These are phyloP conservation scores for Tringa solitaria DNA, from an alignment of 2,113 vertebrate species.

Conservation along the genomic window DNA sequence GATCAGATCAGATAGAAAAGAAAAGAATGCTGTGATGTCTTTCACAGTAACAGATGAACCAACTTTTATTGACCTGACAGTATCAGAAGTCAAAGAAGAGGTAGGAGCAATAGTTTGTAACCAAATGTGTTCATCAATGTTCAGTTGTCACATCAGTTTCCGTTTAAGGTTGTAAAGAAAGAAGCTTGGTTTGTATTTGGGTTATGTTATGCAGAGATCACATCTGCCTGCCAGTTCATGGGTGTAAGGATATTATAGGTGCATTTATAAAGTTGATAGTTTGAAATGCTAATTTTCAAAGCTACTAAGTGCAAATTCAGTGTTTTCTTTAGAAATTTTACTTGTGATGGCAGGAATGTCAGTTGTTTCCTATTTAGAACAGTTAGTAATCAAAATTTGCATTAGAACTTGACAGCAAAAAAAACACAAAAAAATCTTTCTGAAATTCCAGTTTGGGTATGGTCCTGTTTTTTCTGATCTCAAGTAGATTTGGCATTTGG, in stretches of 20 bases:
- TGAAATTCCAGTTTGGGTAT: not conserved
- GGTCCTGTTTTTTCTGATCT: not conserved
- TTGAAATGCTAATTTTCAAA: not conserved
- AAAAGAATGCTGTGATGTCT: conserved; percentile 92
- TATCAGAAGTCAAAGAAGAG: conserved; percentile 91
- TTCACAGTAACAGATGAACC: conserved; percentile 93
- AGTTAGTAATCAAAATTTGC: not conserved
- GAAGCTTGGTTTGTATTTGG: not conserved
- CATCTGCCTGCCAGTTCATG: not conserved
- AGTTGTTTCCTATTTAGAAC: not conserved
- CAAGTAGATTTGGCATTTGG: not conserved
- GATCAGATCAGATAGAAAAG: conserved; percentile 90
- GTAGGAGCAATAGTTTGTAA: conserved; percentile 66
- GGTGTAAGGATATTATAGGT: not conserved
- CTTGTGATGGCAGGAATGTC: not conserved
- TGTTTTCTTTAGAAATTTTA: not conserved
- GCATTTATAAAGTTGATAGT: not conserved
- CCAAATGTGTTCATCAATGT: not conserved
- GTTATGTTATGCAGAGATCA: not conserved
- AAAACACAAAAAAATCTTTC: not conserved
- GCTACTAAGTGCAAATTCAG: not conserved
- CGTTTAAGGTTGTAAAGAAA: not conserved
- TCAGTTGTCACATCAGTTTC: not conserved
- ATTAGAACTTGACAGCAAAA: not conserved
- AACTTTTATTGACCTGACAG: conserved; percentile 83